Percentiles rank a stretch among this genome's conserved stretches.
These are phyloP conservation scores for Cyanistes caeruleus DNA, from an alignment of 2,113 vertebrate genomes.

Conservation along the genomic window DNA sequence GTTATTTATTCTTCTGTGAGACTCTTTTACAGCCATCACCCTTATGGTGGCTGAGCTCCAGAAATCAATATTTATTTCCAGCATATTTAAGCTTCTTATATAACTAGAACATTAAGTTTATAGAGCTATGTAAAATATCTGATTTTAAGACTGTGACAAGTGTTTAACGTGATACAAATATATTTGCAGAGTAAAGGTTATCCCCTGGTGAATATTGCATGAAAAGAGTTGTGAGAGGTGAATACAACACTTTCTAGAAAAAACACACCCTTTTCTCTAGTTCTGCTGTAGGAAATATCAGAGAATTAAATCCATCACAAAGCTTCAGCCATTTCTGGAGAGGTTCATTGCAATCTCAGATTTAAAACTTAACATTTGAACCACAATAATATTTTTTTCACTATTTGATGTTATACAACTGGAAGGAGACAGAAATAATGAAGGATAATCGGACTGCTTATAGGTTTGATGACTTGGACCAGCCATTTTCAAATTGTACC, in stretches of 20 bases:
- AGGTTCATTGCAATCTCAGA: background rate
- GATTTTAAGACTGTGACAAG: slow-evolving; percentile 1
- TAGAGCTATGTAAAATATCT: slow-evolving; percentile 31
- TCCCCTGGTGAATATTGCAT: background rate
- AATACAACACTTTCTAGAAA: background rate
- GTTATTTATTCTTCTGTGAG: slow-evolving; percentile 28
- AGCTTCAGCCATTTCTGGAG: background rate
- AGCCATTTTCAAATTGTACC: background rate
- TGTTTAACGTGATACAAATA: slow-evolving; percentile 28
- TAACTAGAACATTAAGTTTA: slow-evolving; percentile 40
- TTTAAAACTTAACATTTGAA: background rate
- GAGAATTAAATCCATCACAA: background rate
- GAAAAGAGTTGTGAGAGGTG: background rate
- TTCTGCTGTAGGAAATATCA: background rate
- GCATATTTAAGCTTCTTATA: slow-evolving; percentile 47
- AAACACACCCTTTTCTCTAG: background rate
- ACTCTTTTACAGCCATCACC: slow-evolving; percentile 9
- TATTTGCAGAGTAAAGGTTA: background rate
- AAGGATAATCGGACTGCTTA: background rate
- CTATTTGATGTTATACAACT: background rate
- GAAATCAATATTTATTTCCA: slow-evolving; percentile 61
- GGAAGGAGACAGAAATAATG: background rate
- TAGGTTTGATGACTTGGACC: background rate
- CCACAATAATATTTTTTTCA: background rate
- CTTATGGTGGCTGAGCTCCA: slow-evolving; percentile 15